Percentiles rank a stretch among this genome's conserved stretches.
Evolutionary conservation across 2,888 invertebrate genomes (phyloP).

Genomic region (Tigriopus californicus): DNA sequence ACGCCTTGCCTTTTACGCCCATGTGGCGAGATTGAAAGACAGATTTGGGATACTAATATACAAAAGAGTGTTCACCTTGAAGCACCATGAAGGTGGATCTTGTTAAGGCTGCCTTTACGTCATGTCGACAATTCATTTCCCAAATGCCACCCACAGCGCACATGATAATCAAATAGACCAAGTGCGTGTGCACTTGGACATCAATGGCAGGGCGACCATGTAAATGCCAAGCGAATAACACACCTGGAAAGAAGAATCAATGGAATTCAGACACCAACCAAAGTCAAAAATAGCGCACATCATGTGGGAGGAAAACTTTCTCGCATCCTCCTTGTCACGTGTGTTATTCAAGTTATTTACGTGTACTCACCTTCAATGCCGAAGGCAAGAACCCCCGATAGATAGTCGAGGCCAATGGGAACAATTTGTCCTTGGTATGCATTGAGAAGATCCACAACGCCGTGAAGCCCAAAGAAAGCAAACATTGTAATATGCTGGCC

Average conservation of each 20-base stretch:
- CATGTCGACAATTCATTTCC: constrained; percentile 27
- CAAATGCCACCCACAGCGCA: constrained; percentile 24
- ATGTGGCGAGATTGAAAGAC: no score
- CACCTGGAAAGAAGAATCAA: not conserved
- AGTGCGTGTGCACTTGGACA: constrained; percentile 29
- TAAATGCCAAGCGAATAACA: constrained; percentile 32
- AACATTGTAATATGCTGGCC: constrained; percentile 30
- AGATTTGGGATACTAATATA: no score
- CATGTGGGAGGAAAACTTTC: no score
- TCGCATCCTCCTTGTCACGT: no score
- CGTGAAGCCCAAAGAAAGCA: constrained; percentile 27
- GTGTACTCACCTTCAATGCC: constrained; percentile 26
- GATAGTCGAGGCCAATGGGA: constrained; percentile 29
- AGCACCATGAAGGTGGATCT: constrained; percentile 28
- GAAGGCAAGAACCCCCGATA: constrained; percentile 27
- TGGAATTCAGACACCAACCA: no score
- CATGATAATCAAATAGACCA: constrained; percentile 28
- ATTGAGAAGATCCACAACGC: constrained; percentile 24
- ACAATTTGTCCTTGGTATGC: constrained; percentile 20
- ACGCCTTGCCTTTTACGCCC: no score
- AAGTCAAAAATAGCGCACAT: no score
- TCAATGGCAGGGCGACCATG: constrained; percentile 29
- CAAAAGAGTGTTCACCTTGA: constrained; percentile 26
- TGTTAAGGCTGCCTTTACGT: constrained; percentile 26
- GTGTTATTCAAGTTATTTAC: no score